Conservation (phyloP, 2,113 vertebrate genomes). For the Budorcas taxicolor region DNA sequence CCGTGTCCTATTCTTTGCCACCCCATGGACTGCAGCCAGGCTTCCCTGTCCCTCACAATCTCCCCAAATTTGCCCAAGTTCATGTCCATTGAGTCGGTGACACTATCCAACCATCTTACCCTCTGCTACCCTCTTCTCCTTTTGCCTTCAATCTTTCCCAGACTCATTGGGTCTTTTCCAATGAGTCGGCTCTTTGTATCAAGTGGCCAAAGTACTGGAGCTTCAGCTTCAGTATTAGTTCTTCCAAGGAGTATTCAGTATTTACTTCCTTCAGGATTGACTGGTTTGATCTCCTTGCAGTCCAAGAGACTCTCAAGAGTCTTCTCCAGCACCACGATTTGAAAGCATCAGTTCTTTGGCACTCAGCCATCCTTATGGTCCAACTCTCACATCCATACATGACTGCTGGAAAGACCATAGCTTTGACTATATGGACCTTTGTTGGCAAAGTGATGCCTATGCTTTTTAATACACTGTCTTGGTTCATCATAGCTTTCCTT, state of each 20-base stretch:
- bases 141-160: not conserved
- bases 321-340: not conserved
- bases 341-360: not conserved
- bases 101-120: not conserved
- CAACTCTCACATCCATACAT: not conserved
- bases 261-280: not conserved
- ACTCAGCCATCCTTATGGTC: not conserved
- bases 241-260: not conserved
- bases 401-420: not conserved
- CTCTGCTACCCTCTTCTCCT: not conserved
- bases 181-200: not conserved
- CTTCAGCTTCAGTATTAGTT: not conserved
- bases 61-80: not conserved
- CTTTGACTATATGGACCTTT: not conserved
- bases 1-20: not conserved
- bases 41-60: not conserved
- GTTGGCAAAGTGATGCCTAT: not conserved
- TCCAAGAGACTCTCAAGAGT: not conserved
- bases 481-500: not conserved
- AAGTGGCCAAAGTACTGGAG: not conserved
- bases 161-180: not conserved
- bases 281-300: not conserved
- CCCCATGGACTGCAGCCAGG: not conserved
- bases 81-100: not conserved
- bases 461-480: not conserved